Evolutionary conservation across 2,113 vertebrate species (phyloP), one percentile per base, ranked within the genome.

Genomic region (Carassius gibelio): DNA sequence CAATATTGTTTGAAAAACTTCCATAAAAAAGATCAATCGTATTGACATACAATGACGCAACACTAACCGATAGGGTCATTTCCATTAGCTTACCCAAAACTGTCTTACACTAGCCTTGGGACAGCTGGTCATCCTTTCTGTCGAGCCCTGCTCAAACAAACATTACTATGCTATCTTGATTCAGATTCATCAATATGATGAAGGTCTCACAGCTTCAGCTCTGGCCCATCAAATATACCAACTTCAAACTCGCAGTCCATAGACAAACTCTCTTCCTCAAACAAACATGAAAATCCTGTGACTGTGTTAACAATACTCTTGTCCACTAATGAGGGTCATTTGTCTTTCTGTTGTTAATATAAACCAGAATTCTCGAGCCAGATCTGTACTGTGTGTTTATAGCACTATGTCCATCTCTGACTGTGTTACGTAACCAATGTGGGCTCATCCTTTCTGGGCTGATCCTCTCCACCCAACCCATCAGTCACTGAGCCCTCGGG

Each of bases 351-450:
- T 45, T 52, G 74, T 75, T 75, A 52, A 75, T 52, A 23, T 75
- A 75, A 75, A 75, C 38, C 38, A 72, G 38, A 42, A 42, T 17
- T 75, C 21, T 75, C 74, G 0, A 64, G 23, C 38, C 71, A 13
- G 30, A 59, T 64, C 45, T 69, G 19, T 21, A 19, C 26, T 59
- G 45, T 30, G 50, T 55, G 26, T 76, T 30, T 21, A 19, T 15
- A 85, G 81, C 78, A 38, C 42, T 64, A 82, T 50, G 87, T 88
- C 88, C 80, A 88, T 92, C 90, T 87, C 86, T 89, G 88, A 88
- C 82, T 83, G 21, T 45, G 89, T 93, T 93, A 90, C 84, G 9
- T 92, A 93, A 93, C 74, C 55, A 88, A 82, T 57, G 55, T 57
- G 55, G 55, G 55, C 55, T 90, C 86, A 89, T 89, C 84, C 82